Percentiles rank a stretch among this genome's conserved stretches.
Evolutionary conservation across 2,888 invertebrate species (phyloP).

Genomic region (Microctonus aethiopoides): DNA sequence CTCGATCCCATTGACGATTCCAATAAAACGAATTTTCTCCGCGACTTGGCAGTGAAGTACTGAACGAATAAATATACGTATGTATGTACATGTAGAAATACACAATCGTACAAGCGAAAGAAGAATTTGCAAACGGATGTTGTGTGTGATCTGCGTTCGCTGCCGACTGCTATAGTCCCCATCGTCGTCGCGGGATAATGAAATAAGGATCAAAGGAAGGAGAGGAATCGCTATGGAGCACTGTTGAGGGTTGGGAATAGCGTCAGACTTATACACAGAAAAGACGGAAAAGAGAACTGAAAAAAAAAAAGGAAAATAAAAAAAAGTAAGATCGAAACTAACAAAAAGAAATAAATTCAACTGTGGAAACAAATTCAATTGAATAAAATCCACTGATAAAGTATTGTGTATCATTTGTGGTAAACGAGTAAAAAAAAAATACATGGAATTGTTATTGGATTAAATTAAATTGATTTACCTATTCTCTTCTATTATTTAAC

Average conservation of each 20-base stretch:
- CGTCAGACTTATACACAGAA: neutral
- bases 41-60: slow-evolving; percentile 61
- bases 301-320: slow-evolving; percentile 10
- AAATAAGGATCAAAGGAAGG: slow-evolving; percentile 66
- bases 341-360: neutral
- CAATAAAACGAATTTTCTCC: slow-evolving; percentile 65
- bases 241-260: slow-evolving; percentile 28
- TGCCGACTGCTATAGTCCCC: slow-evolving; percentile 23
- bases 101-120: slow-evolving; percentile 32
- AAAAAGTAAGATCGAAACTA: neutral
- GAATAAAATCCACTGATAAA: neutral
- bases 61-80: slow-evolving; percentile 26
- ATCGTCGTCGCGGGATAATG: slow-evolving; percentile 58
- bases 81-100: slow-evolving; percentile 7
- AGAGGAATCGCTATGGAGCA: slow-evolving; percentile 32
- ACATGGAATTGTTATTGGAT: neutral
- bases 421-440: neutral
- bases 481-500: neutral
- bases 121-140: slow-evolving; percentile 64
- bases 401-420: neutral
- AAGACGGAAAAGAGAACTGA: neutral
- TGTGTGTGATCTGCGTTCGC: slow-evolving; percentile 35
- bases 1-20: slow-evolving; percentile 47
- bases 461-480: neutral
- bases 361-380: slow-evolving; percentile 24